phyloP scores from a whole-genome alignment of 2,888 invertebrate genomes.

The Helleia helle region DNA sequence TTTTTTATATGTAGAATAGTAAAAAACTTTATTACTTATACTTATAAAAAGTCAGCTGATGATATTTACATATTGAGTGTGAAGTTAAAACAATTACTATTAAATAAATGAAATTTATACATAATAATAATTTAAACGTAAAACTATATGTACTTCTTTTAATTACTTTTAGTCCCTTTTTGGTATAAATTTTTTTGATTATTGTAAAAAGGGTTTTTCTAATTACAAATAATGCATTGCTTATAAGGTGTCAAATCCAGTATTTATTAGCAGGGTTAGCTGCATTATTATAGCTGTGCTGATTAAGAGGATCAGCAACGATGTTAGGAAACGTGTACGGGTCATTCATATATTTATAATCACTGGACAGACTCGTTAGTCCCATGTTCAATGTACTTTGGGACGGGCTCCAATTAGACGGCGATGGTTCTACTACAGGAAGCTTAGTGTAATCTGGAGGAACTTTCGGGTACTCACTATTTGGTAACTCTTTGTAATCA shows the following conservation, averaged over 20 bases:
- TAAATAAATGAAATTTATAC: background rate
- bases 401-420: conserved; percentile 71
- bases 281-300: conserved; percentile 62
- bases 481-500: conserved; percentile 61
- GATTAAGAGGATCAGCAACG: conserved; percentile 49
- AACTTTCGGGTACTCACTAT: conserved; percentile 73
- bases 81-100: background rate
- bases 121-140: background rate
- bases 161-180: conserved; percentile 10
- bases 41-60: too few species aligned
- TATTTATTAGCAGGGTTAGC: conserved; percentile 60
- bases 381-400: conserved; percentile 67
- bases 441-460: conserved; percentile 67
- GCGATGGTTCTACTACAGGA: conserved; percentile 56
- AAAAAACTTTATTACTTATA: too few species aligned
- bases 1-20: too few species aligned
- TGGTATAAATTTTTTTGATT: background rate
- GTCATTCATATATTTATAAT: conserved; percentile 68
- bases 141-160: conserved; percentile 14
- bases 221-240: too few species aligned
- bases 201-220: background rate
- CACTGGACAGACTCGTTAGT: conserved; percentile 57
- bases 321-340: conserved; percentile 64
- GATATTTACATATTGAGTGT: background rate
- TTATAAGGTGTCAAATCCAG: conserved; percentile 56